Conservation (phyloP, 2,888 invertebrate species). For the Dysmachus trigonus region DNA sequence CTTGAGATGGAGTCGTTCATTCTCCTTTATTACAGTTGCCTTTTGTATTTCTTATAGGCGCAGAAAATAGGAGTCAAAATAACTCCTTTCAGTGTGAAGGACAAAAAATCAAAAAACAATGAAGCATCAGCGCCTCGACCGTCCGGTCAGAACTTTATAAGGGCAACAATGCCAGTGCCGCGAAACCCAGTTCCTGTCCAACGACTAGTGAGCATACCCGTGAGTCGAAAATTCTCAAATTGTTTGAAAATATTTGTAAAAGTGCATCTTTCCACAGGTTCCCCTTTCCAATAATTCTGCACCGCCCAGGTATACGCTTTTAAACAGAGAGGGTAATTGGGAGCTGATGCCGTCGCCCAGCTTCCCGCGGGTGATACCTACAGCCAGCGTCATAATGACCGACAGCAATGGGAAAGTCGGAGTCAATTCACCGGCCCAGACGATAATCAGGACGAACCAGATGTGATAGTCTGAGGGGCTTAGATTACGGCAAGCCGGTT, state of each 20-base stretch:
- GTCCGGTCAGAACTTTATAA: constrained; percentile 27
- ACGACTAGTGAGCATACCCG: constrained; percentile 58
- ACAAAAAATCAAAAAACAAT: constrained; percentile 42
- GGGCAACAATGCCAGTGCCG: constrained; percentile 14
- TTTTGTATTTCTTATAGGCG: neutral
- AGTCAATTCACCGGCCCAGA: neutral
- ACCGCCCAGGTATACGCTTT: constrained; percentile 53
- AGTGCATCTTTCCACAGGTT: constrained; percentile 52
- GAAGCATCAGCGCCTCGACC: constrained; percentile 21
- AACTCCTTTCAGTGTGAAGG: constrained; percentile 37
- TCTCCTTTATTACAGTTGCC: neutral
- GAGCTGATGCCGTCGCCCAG: constrained; percentile 51
- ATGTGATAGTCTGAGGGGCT: constrained; percentile 8
- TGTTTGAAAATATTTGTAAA: neutral
- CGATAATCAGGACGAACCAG: constrained; percentile 6
- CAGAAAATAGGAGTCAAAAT: constrained; percentile 48
- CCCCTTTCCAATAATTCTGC: constrained; percentile 54
- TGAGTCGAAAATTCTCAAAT: constrained; percentile 50
- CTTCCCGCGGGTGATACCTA: neutral
- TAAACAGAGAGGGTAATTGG: constrained; percentile 56
- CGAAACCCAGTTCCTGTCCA: constrained; percentile 53
- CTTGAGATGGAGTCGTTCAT: too few species aligned
- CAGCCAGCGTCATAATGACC: neutral
- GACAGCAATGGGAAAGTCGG: neutral
- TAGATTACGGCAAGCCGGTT: neutral